phyloP scores from a whole-genome alignment of 2,888 invertebrate species.

The Cryptocephalus moraei region DNA sequence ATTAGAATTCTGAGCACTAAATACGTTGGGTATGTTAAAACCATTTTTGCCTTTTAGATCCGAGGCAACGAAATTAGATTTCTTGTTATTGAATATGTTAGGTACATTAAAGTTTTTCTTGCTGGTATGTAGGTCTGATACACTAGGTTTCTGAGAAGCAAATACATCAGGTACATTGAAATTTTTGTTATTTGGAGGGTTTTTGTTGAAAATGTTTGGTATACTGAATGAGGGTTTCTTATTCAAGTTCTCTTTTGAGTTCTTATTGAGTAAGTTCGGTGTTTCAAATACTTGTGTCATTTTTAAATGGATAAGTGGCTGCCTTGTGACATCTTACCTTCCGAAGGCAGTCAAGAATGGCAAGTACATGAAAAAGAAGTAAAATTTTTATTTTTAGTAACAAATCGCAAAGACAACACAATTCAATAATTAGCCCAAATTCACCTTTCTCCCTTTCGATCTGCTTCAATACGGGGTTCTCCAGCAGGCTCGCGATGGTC shows the following conservation, averaged over 20 bases:
- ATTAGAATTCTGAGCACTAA: slow-evolving; percentile 3
- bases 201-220: slow-evolving; percentile 10
- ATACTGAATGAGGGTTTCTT: slow-evolving; percentile 8
- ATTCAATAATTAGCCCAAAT: slow-evolving; percentile 7
- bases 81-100: no score
- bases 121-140: no score
- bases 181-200: not conserved
- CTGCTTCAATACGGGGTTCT: slow-evolving; percentile 17
- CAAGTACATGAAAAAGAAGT: slow-evolving; percentile 26
- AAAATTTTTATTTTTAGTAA: slow-evolving; percentile 13
- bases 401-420: not conserved
- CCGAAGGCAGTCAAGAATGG: slow-evolving; percentile 24
- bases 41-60: not conserved
- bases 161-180: no score
- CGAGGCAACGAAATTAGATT: no score
- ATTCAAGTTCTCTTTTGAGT: not conserved
- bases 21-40: slow-evolving; percentile 7
- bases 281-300: slow-evolving; percentile 2
- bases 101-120: not conserved
- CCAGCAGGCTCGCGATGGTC: slow-evolving; percentile 58
- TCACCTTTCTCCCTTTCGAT: slow-evolving; percentile 34
- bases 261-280: slow-evolving; percentile 5
- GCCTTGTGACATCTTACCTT: slow-evolving; percentile 41
- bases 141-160: no score
- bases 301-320: not conserved